Base-by-base conservation (phyloP, 2,797 vertebrate species). In the Podarcis lilfordi region DNA sequence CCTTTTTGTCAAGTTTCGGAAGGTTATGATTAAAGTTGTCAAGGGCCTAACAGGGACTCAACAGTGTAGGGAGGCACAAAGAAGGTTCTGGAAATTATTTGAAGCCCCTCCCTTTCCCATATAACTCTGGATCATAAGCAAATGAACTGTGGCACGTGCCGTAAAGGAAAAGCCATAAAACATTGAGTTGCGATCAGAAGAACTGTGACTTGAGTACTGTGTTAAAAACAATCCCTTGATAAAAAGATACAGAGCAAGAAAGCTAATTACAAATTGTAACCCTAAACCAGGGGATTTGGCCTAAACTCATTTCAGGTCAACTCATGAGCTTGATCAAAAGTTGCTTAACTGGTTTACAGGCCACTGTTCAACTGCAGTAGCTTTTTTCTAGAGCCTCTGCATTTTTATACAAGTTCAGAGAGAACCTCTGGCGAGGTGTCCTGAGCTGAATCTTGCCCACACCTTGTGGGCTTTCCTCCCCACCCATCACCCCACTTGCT, bases 11-110 rank as follows among this genome's bases (percentile, higher is more conserved):
- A 88, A 61, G 86, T 94, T 91, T 88, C 37, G 74, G 75, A 21
- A 74, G 68, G 92, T 90, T 90, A 88, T 84, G 88, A 91, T n/a
- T 88, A 93, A 94, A 92, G 91, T 92, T 91, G 80, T 91, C 89
- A 74, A 91, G 82, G 84, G 89, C 85, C 86, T 92, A 91, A 89
- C 89, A 83, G 50, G 82, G 82, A 86, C 55, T 87, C 64, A 19
- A 35, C 61, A 84, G 90, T 82, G 80, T 50, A 92, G 88, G 88
- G 75, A 87, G 80, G 89, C 69, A 87, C 79, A 92, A 91, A 94
- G 84, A 87, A 90, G 69, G 71, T 89, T 91, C 88, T 93, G 76
- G 83, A 91, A 91, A 64, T 32, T 91, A 89, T 82, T 86, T 76
- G 69, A 85, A 86, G 69, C 45, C 69, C 10, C n/a, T 37, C 17